Evolutionary conservation across 2,113 vertebrate genomes (phyloP).

Genomic region (Mustela lutreola): DNA sequence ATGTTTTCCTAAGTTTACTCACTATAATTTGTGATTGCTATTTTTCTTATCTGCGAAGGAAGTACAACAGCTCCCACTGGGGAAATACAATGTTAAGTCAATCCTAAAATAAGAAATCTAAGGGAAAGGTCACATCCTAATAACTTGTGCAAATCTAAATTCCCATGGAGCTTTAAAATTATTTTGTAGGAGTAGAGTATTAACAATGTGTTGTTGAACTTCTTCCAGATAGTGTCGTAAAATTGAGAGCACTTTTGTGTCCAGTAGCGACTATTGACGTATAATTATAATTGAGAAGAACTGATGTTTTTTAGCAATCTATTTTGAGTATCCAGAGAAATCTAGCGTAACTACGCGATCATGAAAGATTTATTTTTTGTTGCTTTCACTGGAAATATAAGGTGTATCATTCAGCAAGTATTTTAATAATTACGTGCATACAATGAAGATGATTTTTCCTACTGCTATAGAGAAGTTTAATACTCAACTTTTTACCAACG

Average conservation of each 20-base stretch:
- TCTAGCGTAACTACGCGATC: constrained; percentile 35
- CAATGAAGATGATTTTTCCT: constrained; percentile 16
- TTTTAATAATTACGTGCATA: not conserved
- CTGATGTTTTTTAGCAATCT: constrained; percentile 15
- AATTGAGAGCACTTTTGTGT: constrained; percentile 76
- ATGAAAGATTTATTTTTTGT: not conserved
- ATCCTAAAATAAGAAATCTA: constrained; percentile 97
- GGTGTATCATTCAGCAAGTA: not conserved
- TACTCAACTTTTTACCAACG: not conserved
- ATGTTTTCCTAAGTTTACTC: constrained; percentile 80
- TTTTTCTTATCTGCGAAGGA: constrained; percentile 94
- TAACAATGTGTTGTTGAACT: constrained; percentile 85
- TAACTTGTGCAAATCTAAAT: constrained; percentile 93
- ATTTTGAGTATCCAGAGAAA: constrained; percentile 48
- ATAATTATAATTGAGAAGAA: constrained; percentile 70
- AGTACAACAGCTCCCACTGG: constrained; percentile 92
- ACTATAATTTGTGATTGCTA: constrained; percentile 86
- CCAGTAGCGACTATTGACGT: constrained; percentile 61
- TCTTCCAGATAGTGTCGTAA: constrained; percentile 79
- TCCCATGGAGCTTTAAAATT: constrained; percentile 92
- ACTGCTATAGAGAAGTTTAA: not conserved
- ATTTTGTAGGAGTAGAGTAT: constrained; percentile 85
- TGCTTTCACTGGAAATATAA: constrained; percentile 57
- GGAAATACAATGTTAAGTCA: constrained; percentile 93
- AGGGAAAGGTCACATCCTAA: constrained; percentile 96